phyloP scores from a whole-genome alignment of 2,113 vertebrate genomes.

The Taxidea taxus region DNA sequence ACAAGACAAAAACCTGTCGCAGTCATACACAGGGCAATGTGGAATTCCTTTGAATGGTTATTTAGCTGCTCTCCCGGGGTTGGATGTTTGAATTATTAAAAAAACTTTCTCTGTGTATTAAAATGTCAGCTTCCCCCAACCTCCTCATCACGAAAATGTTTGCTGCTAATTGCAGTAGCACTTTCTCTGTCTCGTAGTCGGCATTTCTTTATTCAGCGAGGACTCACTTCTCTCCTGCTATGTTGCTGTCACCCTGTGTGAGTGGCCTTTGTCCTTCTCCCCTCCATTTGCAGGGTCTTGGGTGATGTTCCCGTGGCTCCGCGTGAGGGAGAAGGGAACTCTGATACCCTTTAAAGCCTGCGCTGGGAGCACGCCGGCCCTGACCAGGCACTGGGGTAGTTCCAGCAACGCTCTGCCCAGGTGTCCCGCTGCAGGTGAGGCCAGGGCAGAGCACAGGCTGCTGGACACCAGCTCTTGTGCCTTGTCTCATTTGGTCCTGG shows the following conservation, averaged over 20 bases:
- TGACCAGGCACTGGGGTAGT: rapidly evolving
- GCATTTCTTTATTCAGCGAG: neutral
- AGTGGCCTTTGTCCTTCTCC: neutral
- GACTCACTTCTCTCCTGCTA: neutral
- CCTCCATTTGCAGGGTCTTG: rapidly evolving
- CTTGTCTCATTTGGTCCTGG: neutral
- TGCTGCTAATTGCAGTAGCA: neutral
- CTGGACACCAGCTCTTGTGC: rapidly evolving
- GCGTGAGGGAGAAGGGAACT: neutral
- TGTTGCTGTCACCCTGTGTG: neutral
- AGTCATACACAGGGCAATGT: neutral
- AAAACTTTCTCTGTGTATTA: neutral
- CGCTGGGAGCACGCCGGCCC: rapidly evolving
- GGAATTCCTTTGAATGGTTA: neutral
- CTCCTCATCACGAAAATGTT: neutral
- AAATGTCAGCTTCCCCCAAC: neutral
- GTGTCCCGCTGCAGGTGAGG: rapidly evolving
- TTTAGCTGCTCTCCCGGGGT: neutral
- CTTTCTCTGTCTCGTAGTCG: rapidly evolving
- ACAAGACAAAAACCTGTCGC: neutral
- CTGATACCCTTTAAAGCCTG: neutral
- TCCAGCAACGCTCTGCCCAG: rapidly evolving
- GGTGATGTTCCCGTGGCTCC: neutral
- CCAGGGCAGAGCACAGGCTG: rapidly evolving
- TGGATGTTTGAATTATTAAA: neutral